These are phyloP conservation scores for Daboia siamensis DNA, from an alignment of 2,113 vertebrate species.

Conservation along the genomic window DNA sequence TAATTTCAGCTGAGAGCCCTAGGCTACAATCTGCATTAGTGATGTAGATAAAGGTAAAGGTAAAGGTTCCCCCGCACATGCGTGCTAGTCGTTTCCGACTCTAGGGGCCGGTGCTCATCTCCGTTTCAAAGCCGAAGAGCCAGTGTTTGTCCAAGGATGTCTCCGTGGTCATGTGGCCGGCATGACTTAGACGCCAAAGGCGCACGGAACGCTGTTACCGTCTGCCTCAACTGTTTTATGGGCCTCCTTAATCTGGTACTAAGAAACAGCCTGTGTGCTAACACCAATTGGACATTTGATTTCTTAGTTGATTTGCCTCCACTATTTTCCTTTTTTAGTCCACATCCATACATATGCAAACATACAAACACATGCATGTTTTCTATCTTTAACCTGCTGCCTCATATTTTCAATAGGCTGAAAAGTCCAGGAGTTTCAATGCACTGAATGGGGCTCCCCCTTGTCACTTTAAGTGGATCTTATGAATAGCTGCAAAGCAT, in stretches of 20 bases:
- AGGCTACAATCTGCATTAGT: neutral
- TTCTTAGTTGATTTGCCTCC: neutral
- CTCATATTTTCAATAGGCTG: neutral
- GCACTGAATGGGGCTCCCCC: neutral
- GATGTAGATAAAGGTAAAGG: too few relatives aligned
- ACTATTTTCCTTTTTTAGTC: neutral
- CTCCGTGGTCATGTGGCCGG: too few relatives aligned
- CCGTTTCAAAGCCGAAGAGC: too few relatives aligned
- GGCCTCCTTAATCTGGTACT: neutral
- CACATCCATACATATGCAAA: neutral
- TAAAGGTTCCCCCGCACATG: too few relatives aligned
- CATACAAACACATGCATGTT: neutral
- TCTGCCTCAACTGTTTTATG: neutral
- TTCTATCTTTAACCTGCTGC: neutral
- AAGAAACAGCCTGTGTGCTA: neutral
- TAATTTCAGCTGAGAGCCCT: neutral
- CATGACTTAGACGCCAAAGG: too few relatives aligned
- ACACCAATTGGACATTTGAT: neutral
- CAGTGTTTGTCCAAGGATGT: too few relatives aligned
- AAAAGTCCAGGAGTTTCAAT: neutral
- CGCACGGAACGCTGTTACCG: too few relatives aligned
- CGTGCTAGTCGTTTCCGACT: too few relatives aligned
- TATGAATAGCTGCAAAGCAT: neutral
- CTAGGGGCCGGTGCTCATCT: too few relatives aligned
- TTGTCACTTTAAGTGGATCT: conserved; percentile 8